Percentiles rank a stretch among this genome's conserved stretches.
phyloP scores from a whole-genome alignment of 2,888 invertebrate species.

The Meteorus cinctellus region DNA sequence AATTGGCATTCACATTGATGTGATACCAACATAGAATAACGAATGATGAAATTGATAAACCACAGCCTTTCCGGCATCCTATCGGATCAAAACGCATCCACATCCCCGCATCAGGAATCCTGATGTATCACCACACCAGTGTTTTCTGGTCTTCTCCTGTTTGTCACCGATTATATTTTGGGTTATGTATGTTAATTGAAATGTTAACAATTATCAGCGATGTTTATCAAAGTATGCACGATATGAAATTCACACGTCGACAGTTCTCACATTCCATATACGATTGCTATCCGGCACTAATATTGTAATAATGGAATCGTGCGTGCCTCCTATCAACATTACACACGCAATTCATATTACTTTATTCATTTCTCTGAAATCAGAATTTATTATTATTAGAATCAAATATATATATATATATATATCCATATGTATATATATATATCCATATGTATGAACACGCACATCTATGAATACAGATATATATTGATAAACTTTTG shows the following conservation, averaged over 20 bases:
- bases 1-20: conserved; percentile 65
- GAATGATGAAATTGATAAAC: conserved; percentile 63
- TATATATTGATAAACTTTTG: background rate
- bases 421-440: background rate
- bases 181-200: background rate
- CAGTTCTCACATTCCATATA: conserved; percentile 8
- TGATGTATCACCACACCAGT: conserved; percentile 22
- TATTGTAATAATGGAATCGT: background rate
- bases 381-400: background rate
- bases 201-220: background rate
- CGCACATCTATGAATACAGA: background rate
- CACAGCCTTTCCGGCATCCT: conserved; percentile 70
- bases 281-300: conserved; percentile 19
- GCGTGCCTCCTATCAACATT: background rate
- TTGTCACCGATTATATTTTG: conserved; percentile 6
- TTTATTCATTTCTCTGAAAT: background rate
- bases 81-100: conserved; percentile 69
- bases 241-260: background rate
- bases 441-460: background rate
- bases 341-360: conserved; percentile 3
- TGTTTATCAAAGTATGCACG: background rate
- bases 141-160: background rate
- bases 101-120: conserved; percentile 71
- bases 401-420: background rate
- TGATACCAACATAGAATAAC: conserved; percentile 63